A percentile compares a stretch with the other conserved stretches of the same genome.
Conservation (phyloP, 2,888 invertebrate genomes). For the Nudaria mundana region DNA sequence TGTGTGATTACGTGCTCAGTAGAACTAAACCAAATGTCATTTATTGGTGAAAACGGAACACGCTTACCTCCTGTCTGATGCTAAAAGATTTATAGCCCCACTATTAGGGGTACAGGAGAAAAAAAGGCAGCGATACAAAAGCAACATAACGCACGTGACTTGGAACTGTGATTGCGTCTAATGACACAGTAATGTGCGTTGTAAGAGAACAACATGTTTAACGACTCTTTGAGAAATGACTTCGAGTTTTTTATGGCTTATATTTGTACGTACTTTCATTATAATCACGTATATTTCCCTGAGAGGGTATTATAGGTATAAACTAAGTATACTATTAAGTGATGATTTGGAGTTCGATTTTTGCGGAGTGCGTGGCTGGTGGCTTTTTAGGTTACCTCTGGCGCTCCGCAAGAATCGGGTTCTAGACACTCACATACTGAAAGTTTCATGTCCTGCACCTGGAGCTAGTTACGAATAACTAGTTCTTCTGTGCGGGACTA, state of each 20-base stretch:
- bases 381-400: too few species aligned
- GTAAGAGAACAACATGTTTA: conserved; percentile 20
- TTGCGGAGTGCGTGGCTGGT: too few species aligned
- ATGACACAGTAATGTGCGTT: conserved; percentile 59
- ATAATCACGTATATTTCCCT: too few species aligned
- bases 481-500: too few species aligned
- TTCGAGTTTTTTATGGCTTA: conserved; percentile 6
- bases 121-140: conserved; percentile 53
- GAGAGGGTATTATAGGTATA: too few species aligned
- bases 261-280: too few species aligned
- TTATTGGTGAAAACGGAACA: neutral
- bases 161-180: conserved; percentile 45
- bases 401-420: too few species aligned
- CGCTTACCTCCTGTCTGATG: conserved; percentile 10
- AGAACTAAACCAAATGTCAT: neutral
- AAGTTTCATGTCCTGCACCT: too few species aligned
- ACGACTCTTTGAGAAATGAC: conserved; percentile 23
- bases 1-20: neutral
- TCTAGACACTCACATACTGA: too few species aligned
- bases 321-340: too few species aligned
- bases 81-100: conserved; percentile 30
- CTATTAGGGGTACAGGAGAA: conserved; percentile 48
- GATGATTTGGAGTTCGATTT: too few species aligned
- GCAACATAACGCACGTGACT: conserved; percentile 52
- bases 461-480: too few species aligned